Evolutionary conservation across 1,140 invertebrate species (phyloP), one percentile per base, ranked within the genome.

Genomic region (Alviniconcha marisindica): DNA sequence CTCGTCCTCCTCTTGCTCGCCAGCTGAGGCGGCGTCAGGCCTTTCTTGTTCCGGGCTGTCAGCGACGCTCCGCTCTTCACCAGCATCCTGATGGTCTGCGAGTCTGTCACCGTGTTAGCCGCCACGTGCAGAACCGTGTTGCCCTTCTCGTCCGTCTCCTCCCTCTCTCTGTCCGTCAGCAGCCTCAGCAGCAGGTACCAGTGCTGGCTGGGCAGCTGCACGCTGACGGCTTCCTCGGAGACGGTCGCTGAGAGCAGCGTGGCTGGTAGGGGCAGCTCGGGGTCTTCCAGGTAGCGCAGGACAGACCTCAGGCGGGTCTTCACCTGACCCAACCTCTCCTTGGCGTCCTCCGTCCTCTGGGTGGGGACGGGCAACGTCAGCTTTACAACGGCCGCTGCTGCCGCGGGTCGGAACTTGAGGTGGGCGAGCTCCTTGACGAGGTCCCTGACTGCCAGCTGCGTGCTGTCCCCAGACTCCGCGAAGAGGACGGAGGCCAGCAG

Each of bases 101-200:
- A 3, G 12, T 76, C 73, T 48, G 7, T 18, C 21, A 5, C 44
- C 7, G 38, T n/a, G 14, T 24, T 21, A 3, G 73, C 42, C 10
- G 73, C 73, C 2, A 76, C 5, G 73, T 76, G 73, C 73, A 76
- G 73, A 28, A 76, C 18, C 7, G 73, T 76, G 73, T 76, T 76
- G 73, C 40, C 73, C 14, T 44, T 40, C 44, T 51, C 24, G 31
- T 76, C 73, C 3, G 24, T 51, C 44, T 76, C 73, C 31, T 76
- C 73, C 73, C 5, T 21, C 42, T 76, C 73, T 33, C 38, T 76
- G 44, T 76, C 73, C 5, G 73, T 54, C 42, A 76, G 73, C 40
- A 76, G 42, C 21, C 73, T 76, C 4, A 76, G 44, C 3, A 51
- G 24, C 44, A 51, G 44, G 28, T 76, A 76, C 73, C 73, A 76